Evolutionary conservation across 2,113 vertebrate genomes (phyloP), one percentile per base, ranked within the genome.

Genomic region (Falco punctatus): DNA sequence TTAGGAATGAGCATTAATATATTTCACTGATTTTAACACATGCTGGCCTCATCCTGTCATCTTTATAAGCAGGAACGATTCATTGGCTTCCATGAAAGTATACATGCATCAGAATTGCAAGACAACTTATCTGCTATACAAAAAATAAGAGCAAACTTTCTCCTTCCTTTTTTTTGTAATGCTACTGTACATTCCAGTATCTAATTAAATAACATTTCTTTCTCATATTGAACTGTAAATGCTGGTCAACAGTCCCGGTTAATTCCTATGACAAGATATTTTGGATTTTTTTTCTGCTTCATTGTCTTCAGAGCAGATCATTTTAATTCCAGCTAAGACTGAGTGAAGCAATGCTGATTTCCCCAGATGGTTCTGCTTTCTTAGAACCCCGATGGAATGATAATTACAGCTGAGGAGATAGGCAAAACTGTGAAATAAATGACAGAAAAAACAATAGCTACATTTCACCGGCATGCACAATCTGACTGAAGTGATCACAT

Each of bases 321-420:
- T 97, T 97, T 96, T 94, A 79, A 96, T 97, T 96, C 95, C 84
- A 88, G 70, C 83, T 30, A 51, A 95, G 81, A 89, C 72, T 20
- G 49, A 94, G 57, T 9, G 73, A 93, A 86, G 90, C 77, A 91
- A 83, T 66, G 77, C 77, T 94, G 94, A 96, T 97, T 95, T 96
- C 94, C 96, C 94, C 93, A 97, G 92, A 96, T 89, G 86, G 73
- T 69, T 97, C 90, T 94, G 82, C 85, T 95, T 96, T 90, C 90
- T 89, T 93, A 92, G 87, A 96, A 93, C 83, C 81, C 61, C 2
- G 0, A 73, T 65, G 66, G 94, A 97, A 97, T 96, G 83, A 91
- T 88, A 95, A 96, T 92, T 96, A 89, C 75, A 93, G 71, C 80
- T 91, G 62, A 96, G 75, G 52, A 90, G 64, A 81, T 17, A 87